Percentiles rank a stretch among this genome's conserved stretches.
Evolutionary conservation across 2,113 vertebrate species (phyloP).

Genomic region (Daphoenositta chrysoptera): DNA sequence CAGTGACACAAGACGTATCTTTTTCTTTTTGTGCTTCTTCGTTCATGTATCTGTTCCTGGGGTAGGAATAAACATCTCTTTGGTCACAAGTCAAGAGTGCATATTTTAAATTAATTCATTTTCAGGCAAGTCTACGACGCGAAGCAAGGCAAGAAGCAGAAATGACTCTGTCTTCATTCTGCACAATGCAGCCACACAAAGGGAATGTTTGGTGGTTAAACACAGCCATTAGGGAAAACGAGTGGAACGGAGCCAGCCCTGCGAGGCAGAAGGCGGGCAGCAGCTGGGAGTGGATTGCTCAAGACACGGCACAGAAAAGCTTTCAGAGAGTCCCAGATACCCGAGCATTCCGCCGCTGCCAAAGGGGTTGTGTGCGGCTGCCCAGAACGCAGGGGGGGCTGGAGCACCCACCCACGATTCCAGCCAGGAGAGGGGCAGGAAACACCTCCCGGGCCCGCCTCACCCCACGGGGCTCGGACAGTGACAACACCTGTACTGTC

Average conservation of each 20-base stretch:
- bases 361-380: background rate
- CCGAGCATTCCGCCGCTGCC: background rate
- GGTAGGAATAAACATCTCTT: background rate
- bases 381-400: background rate
- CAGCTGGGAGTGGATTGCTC: constrained; percentile 20
- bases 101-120: background rate
- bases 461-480: background rate
- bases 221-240: background rate
- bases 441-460: background rate
- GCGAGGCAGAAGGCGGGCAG: background rate
- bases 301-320: constrained; percentile 3
- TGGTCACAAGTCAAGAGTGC: background rate
- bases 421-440: background rate
- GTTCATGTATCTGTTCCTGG: background rate
- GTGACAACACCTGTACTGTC: background rate
- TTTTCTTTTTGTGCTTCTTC: background rate
- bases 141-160: background rate
- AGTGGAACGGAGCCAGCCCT: background rate
- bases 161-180: background rate
- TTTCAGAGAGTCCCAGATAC: background rate
- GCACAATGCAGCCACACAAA: background rate
- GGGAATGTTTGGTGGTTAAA: background rate
- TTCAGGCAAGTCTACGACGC: background rate
- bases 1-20: accelerated
- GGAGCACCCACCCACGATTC: background rate